Evolutionary conservation across 2,888 invertebrate species (phyloP), one percentile per base, ranked within the genome.

Genomic region (Torymus aiolomorphi): DNA sequence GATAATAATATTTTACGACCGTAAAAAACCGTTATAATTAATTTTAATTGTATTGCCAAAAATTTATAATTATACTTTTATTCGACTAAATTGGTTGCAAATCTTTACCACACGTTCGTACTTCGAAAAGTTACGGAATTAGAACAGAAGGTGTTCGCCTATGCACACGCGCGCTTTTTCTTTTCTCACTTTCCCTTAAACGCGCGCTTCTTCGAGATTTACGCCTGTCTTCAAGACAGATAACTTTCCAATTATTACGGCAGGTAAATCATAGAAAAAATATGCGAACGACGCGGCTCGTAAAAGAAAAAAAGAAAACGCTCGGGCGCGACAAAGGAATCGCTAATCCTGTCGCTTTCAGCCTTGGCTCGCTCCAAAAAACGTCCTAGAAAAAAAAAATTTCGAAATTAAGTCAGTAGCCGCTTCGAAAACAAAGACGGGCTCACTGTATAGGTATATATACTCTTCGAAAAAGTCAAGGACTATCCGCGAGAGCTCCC

Each of bases 101-200:
- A 2, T 31, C 31, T 42, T 8, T 42, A 42, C 8, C 42, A 1
- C 42, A 1, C 20, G 20, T 20, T 20, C 20, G 20, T 20, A 2
- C 1, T 20, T 20, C 20, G 20, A 20, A 42, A 42, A 42, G 42
- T 42, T 42, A 42, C 2, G 49, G 49, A 74, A 65, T 57, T 18
- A 54, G 42, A 59, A 52, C 71, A 31, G 24, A 63, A 70, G 76
- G 20, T 57, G 61, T 67, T 66, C 75, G 49, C 56, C 54, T 2
- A 24, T 65, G 8, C 66, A 54, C 59, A 3, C 31, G 42, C 42
- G 42, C 42, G 42, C 42, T 42, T 18, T 66, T 61, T 77, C 42
- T 42, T 52, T 13, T 54, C 12, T 65, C 61, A 51, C 72, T 78
- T 78, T 72, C 72, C 77, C 59, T 66, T 31, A 42, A 65, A 65